phyloP scores from a whole-genome alignment of 2,888 invertebrate species.

The Eremobia ochroleuca region DNA sequence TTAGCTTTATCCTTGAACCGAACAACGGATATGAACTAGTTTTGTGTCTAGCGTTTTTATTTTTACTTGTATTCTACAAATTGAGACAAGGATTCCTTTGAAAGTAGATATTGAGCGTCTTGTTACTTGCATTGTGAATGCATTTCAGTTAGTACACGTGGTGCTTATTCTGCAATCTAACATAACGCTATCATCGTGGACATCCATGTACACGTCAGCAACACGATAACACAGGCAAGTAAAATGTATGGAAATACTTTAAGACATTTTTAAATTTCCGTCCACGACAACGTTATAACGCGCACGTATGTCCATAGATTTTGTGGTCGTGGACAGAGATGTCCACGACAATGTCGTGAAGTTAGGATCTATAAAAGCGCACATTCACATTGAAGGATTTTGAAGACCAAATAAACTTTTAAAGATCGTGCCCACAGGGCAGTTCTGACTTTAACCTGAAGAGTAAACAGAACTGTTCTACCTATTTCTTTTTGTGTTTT shows the following conservation, averaged over 20 bases:
- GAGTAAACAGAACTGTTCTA: slow-evolving; percentile 4
- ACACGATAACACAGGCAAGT: too few relatives aligned
- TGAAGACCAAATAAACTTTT: neutral
- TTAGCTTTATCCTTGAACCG: slow-evolving; percentile 33
- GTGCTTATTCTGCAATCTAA: neutral
- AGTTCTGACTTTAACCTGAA: neutral
- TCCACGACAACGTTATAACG: neutral
- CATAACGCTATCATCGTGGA: neutral
- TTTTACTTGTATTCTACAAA: slow-evolving; percentile 13
- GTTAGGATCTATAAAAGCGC: neutral
- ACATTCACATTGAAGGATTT: neutral
- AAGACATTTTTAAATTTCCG: neutral
- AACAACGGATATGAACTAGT: slow-evolving; percentile 19
- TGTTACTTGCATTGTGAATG: neutral
- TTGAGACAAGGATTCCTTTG: neutral
- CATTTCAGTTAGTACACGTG: neutral
- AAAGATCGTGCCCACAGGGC: neutral
- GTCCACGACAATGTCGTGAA: neutral
- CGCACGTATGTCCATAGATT: neutral
- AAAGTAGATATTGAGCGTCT: neutral
- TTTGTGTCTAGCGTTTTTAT: neutral
- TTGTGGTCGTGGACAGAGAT: too few relatives aligned
- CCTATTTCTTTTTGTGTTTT: too few relatives aligned
- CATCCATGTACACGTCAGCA: too few relatives aligned
- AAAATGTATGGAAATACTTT: neutral